Conservation (phyloP, 2,113 vertebrate genomes). For the Irena cyanogastra region DNA sequence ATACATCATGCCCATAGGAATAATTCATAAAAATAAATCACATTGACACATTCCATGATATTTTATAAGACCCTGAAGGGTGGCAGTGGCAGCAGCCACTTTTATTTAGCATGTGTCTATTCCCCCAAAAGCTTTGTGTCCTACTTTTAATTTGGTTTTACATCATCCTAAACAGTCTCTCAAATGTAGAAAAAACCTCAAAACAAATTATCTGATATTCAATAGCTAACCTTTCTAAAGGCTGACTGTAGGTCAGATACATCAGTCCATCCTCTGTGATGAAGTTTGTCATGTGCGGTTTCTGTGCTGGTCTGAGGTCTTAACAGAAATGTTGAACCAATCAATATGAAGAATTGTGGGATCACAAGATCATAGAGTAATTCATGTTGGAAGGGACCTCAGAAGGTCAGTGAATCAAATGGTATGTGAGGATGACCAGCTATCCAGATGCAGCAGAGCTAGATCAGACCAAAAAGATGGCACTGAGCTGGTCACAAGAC, state of each 20-base stretch:
- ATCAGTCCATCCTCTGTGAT: not conserved
- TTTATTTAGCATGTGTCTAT: constrained; percentile 30
- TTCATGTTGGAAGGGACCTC: not conserved
- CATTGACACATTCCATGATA: constrained; percentile 47
- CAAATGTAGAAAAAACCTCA: not conserved
- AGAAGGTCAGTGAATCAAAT: not conserved
- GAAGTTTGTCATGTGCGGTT: not conserved
- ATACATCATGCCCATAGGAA: constrained; percentile 27
- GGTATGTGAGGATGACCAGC: not conserved
- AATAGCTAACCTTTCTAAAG: not conserved
- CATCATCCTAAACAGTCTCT: not conserved
- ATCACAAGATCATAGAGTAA: not conserved
- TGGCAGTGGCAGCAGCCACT: constrained; percentile 31
- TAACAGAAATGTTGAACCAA: not conserved
- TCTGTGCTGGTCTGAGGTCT: not conserved
- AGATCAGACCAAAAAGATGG: not conserved
- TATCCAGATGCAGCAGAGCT: not conserved
- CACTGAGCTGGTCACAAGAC: not conserved
- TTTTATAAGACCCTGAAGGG: constrained; percentile 29
- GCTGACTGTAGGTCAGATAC: not conserved
- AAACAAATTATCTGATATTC: not conserved
- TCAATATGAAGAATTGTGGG: not conserved
- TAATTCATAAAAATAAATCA: constrained; percentile 56
- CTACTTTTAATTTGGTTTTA: constrained; percentile 44
- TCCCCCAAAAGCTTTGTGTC: constrained; percentile 45